Base-by-base conservation (phyloP, 2,797 vertebrate genomes). In the Mormyrus proboscirostris region DNA sequence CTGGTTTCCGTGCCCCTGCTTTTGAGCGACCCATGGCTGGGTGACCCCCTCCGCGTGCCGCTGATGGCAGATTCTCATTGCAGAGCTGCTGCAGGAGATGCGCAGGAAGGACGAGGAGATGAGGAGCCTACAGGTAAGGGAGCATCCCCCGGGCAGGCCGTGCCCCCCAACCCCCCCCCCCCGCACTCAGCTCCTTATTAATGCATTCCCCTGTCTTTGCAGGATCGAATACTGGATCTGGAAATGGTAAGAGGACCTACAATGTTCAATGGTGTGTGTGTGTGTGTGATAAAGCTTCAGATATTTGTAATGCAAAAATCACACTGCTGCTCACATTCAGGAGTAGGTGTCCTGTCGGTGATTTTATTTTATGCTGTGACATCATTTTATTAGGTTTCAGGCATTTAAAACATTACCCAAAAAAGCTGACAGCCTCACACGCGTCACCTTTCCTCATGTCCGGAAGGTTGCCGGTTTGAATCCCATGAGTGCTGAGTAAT, bases 101-200 rank as follows among this genome's bases (percentile, higher is more conserved):
- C 95, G 95, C 84, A 95, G 93, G 92, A 97, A 95, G 94, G 97
- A 99, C 89, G 97, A 98, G 90, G 97, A 98, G 93, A 95, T 98
- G 94, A 95, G 95, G 93, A 94, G 94, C 92, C 94, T 99, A 33
- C 97, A 98, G 97, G 98, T 99, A 89, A 92, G 93, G n/a, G 38
- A 22, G 5, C 53, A 0, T 51, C 50, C 50, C 12, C n/a, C 4
- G 51, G 14, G 5, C 2, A 47, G 29, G 29, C 29, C 29, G 29
- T 33, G 29, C 29, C 29, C 29, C 29, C 29, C 53, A n/a, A n/a
- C 19, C 47, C 12, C 3, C 50, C 41, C 0, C 19, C 41, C 7
- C n/a, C 25, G n/a, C 79, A 25, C 79, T 12, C 69, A 25, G 22
- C 69, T 38, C 33, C 29, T 50, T 22, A 55, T 6, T 16, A 55